These are phyloP conservation scores for Heliconius melpomene DNA, from an alignment of 1,140 invertebrate species.

Conservation along the genomic window DNA sequence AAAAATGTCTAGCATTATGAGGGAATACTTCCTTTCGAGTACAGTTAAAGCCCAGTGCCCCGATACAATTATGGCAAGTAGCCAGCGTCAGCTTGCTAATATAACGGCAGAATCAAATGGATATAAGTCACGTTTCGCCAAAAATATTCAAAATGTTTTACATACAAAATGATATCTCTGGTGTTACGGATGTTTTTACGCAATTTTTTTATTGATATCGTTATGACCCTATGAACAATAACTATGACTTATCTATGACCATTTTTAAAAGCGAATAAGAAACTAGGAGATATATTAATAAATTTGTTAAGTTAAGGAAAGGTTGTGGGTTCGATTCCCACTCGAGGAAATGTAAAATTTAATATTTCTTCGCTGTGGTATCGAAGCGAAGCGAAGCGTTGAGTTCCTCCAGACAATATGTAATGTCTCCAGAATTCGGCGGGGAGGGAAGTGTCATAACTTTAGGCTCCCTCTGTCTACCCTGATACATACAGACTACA, in stretches of 20 bases:
- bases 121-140: conserved; percentile 59
- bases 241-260: not conserved
- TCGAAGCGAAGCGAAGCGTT: too few relatives aligned
- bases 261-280: not conserved
- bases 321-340: too few relatives aligned
- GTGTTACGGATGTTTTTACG: not conserved
- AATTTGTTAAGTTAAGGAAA: not conserved
- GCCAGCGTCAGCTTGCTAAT: conserved; percentile 60
- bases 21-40: conserved; percentile 58
- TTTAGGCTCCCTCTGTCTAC: too few relatives aligned
- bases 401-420: too few relatives aligned
- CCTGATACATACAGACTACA: too few relatives aligned
- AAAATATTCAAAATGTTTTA: conserved; percentile 57
- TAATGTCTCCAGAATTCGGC: too few relatives aligned
- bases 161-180: conserved; percentile 28
- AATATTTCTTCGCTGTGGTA: too few relatives aligned
- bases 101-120: conserved; percentile 48
- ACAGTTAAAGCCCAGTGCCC: conserved; percentile 50
- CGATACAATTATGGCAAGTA: conserved; percentile 59
- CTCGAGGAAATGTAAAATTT: too few relatives aligned
- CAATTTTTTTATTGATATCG: not conserved
- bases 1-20: conserved; percentile 59
- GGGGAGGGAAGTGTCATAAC: too few relatives aligned
- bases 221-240: not conserved
- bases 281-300: not conserved